Evolutionary conservation across 2,113 vertebrate species (phyloP).

Genomic region (Sphyrna mokarran): DNA sequence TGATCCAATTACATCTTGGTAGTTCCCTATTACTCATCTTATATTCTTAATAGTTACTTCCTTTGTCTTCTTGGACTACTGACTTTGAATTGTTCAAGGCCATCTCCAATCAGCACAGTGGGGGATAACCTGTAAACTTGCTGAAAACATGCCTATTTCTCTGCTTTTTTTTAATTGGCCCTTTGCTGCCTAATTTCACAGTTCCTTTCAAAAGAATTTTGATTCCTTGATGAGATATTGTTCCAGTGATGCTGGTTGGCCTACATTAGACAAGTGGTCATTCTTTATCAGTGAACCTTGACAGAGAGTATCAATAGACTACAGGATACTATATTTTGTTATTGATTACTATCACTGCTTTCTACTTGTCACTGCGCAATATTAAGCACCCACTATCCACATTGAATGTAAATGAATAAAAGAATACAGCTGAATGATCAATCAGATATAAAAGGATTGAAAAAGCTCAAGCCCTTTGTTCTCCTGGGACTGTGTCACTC

Average conservation of each 20-base stretch:
- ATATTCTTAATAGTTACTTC: no score
- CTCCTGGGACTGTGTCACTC: neutral
- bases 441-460: conserved; percentile 40
- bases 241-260: neutral
- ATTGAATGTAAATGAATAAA: neutral
- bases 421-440: neutral
- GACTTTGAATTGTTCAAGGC: neutral
- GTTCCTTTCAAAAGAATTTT: neutral
- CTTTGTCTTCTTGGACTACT: no score
- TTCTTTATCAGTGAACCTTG: neutral
- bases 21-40: no score
- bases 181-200: neutral
- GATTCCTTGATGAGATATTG: neutral
- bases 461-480: neutral
- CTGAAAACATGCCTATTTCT: neutral
- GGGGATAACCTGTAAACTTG: neutral
- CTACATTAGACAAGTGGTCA: neutral
- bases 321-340: neutral
- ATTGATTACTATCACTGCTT: neutral
- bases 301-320: neutral
- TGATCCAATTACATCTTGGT: neutral
- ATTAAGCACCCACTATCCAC: neutral
- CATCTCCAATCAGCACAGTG: neutral
- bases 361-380: neutral
- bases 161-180: neutral